Base-by-base conservation (phyloP, 1,140 invertebrate species). In the Harlomillsia oculata region DNA sequence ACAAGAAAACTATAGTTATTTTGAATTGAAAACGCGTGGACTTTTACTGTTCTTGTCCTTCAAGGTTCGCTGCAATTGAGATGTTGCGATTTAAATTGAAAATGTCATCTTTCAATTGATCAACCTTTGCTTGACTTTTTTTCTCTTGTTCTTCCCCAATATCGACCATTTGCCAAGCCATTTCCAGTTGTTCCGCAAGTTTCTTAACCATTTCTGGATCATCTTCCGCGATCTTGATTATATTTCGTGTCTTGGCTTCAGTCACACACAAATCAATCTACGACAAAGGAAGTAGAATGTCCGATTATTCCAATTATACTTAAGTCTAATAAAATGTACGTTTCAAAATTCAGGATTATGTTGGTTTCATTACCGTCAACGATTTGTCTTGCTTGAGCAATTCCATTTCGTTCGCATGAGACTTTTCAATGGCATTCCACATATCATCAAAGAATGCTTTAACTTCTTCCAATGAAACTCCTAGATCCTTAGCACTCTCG, bases 31-130 rank as follows among this genome's bases (percentile, higher is more conserved):
- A n/a, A n/a, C n/a, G n/a, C n/a, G n/a, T n/a, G n/a, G n/a, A n/a
- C n/a, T n/a, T n/a, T 49, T 39, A 61, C 54, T 50, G 34, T 20
- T 49, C 49, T 49, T 53, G 18, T 23, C 59, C 54, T 53, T 61
- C 48, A 11, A 56, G 29, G 11, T 46, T 48, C 8, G 54, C 46
- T 29, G 59, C 49, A 40, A 50, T 18, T 8, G 39, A 8, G 18
- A 61, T 56, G 43, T 61, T 57, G 30, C 50, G n/a, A 26, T 46
- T 53, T 6, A 61, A 21, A 18, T 40, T 44, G 34, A 57, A 51
- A 16, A 61, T 56, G 11, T 61, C 59, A n/a, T 40, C 32, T 32
- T 39, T 32, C 25, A 61, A 43, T 28, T 48, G 20, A 9, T 61
- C 50, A 20, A 61, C 41, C 23, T 55, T 52, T 14, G 8, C 16